These are phyloP conservation scores for Eurois occulta DNA, from an alignment of 2,888 invertebrate species.

Conservation along the genomic window DNA sequence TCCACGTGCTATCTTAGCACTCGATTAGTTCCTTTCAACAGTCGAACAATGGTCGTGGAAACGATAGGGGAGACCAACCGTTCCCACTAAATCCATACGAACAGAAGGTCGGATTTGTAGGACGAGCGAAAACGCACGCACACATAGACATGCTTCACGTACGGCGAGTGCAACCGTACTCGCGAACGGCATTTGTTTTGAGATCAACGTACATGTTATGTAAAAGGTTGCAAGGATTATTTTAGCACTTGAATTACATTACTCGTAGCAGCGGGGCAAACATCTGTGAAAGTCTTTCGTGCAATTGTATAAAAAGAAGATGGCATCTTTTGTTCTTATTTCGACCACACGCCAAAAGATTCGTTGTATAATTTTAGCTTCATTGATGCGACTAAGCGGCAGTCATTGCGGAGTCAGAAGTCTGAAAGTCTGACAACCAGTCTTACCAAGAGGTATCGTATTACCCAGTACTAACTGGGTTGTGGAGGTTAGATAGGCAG, in stretches of 20 bases:
- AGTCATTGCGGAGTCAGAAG: background rate
- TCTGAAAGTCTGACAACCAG: background rate
- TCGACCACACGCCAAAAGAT: background rate
- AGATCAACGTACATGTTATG: background rate
- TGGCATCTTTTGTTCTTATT: background rate
- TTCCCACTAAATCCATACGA: background rate
- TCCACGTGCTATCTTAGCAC: constrained; percentile 49
- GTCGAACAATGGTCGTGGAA: constrained; percentile 55
- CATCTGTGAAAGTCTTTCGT: background rate
- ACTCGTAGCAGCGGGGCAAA: too few species aligned
- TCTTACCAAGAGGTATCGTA: background rate
- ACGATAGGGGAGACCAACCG: constrained; percentile 54
- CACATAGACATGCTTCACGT: background rate
- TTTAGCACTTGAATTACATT: too few species aligned
- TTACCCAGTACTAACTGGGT: background rate
- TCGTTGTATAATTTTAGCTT: background rate
- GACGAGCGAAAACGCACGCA: background rate
- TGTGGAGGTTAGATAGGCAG: background rate
- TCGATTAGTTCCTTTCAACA: constrained; percentile 60
- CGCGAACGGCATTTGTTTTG: too few species aligned
- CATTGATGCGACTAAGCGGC: background rate
- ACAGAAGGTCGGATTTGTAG: constrained; percentile 16
- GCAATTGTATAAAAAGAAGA: background rate
- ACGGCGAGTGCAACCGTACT: background rate
- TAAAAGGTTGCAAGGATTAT: too few species aligned